Evolutionary conservation across 2,113 vertebrate genomes (phyloP).

Genomic region (Colius striatus): DNA sequence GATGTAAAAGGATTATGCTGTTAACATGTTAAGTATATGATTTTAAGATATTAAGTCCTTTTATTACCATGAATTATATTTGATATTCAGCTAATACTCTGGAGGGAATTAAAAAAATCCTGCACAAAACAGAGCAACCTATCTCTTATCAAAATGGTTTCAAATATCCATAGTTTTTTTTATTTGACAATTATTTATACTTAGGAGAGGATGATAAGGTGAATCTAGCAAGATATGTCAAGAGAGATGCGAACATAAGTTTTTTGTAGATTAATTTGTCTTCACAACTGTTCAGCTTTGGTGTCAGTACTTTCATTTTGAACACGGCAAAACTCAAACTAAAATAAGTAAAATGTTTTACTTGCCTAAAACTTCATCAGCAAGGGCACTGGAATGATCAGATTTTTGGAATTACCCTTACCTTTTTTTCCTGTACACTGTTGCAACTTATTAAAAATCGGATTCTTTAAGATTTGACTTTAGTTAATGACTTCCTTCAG

Average conservation of each 20-base stretch:
- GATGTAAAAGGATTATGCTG: constrained; percentile 7
- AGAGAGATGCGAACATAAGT: fast-evolving
- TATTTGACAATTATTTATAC: background rate
- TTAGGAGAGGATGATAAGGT: background rate
- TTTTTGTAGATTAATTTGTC: background rate
- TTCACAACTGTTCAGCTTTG: background rate
- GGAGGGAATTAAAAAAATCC: background rate
- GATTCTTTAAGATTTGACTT: background rate
- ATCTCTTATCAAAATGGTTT: background rate
- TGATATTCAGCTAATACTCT: background rate
- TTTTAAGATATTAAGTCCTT: constrained; percentile 7
- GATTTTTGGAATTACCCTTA: background rate
- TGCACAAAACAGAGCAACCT: background rate
- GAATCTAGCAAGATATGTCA: background rate
- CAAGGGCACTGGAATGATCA: background rate
- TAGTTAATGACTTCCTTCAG: background rate
- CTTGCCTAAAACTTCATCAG: background rate
- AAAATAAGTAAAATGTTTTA: background rate
- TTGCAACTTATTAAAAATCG: background rate
- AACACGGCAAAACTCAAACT: background rate
- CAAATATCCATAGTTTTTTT: background rate
- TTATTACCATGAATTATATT: background rate
- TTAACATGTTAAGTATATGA: constrained; percentile 6
- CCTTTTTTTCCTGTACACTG: fast-evolving
- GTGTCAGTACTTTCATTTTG: background rate